These are phyloP conservation scores for Xestia sexstrigata DNA, from an alignment of 2,888 invertebrate species.

Conservation along the genomic window DNA sequence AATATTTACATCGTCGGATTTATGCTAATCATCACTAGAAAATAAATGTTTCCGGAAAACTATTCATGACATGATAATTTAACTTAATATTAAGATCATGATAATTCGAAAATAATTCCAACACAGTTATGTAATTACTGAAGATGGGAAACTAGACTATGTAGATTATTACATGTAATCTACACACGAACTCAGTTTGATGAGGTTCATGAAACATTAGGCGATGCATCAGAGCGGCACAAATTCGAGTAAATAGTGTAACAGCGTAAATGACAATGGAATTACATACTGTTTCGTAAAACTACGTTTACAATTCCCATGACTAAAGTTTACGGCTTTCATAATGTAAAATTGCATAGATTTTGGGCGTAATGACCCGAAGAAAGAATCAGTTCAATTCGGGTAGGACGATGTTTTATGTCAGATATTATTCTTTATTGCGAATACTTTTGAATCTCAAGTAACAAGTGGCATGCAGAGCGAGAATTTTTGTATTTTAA, in stretches of 20 bases:
- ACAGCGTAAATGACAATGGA: slow-evolving; percentile 72
- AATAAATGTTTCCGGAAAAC: slow-evolving; percentile 17
- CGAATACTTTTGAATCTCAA: slow-evolving; percentile 46
- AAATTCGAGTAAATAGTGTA: slow-evolving; percentile 68
- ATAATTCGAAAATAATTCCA: slow-evolving; percentile 70
- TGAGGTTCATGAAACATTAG: slow-evolving; percentile 69
- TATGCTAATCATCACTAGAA: not conserved
- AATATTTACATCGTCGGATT: not conserved
- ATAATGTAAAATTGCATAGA: slow-evolving; percentile 49
- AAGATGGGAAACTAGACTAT: slow-evolving; percentile 34
- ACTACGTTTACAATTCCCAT: slow-evolving; percentile 62
- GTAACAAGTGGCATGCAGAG: slow-evolving; percentile 51
- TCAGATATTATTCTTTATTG: slow-evolving; percentile 45
- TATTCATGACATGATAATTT: slow-evolving; percentile 28
- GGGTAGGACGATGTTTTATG: slow-evolving; percentile 30
- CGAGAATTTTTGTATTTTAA: slow-evolving; percentile 51
- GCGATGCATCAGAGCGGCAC: slow-evolving; percentile 69
- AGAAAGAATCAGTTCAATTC: slow-evolving; percentile 45
- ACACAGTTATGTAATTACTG: slow-evolving; percentile 46
- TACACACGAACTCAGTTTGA: slow-evolving; percentile 56
- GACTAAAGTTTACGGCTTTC: slow-evolving; percentile 62
- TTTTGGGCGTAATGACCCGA: slow-evolving; percentile 49
- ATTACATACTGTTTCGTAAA: slow-evolving; percentile 66
- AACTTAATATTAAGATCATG: slow-evolving; percentile 23
- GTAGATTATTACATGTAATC: slow-evolving; percentile 47